phyloP scores from a whole-genome alignment of 2,113 vertebrate species.

The Anguilla japonica region DNA sequence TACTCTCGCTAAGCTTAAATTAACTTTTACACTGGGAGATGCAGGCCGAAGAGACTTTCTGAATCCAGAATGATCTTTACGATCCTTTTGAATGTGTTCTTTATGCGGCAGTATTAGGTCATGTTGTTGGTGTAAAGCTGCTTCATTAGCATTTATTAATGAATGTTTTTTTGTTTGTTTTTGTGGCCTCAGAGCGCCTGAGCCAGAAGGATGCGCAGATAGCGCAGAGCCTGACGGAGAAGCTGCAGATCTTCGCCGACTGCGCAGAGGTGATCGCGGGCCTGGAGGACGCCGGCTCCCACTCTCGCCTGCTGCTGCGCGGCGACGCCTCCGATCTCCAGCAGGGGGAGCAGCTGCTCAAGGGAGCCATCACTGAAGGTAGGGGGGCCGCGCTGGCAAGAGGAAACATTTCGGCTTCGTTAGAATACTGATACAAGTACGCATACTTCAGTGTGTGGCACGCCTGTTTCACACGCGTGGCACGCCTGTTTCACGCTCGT shows the following conservation, averaged over 20 bases:
- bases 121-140: neutral
- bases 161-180: neutral
- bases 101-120: neutral
- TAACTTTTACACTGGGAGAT: neutral
- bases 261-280: conserved; percentile 76
- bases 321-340: conserved; percentile 78
- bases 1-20: neutral
- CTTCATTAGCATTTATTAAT: neutral
- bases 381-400: neutral
- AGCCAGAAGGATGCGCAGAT: conserved; percentile 80
- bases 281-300: conserved; percentile 67
- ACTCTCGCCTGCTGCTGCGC: conserved; percentile 67
- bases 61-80: neutral
- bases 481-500: neutral
- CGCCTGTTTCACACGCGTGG: neutral
- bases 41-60: neutral
- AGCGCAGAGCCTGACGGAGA: conserved; percentile 77
- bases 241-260: conserved; percentile 87
- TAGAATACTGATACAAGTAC: neutral
- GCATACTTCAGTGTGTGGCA: neutral
- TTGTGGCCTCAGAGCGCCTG: conserved; percentile 73
- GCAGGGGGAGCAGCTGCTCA: conserved; percentile 83
- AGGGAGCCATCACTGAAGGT: conserved; percentile 86
- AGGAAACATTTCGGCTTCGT: too few species aligned
- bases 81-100: neutral